phyloP scores from a whole-genome alignment of 1,140 invertebrate species.

The Rhysida immarginata region DNA sequence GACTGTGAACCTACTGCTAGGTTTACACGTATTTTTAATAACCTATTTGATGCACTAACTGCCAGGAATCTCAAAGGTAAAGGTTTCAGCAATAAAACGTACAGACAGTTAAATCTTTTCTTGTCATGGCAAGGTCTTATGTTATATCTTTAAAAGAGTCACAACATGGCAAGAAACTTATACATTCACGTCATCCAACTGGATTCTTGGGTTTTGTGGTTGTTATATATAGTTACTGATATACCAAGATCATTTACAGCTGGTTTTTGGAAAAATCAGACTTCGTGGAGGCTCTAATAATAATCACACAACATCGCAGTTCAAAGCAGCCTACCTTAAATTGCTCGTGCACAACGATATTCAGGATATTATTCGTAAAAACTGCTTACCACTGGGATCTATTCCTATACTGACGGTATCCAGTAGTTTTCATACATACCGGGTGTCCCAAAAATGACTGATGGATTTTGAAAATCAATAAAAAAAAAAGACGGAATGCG shows the following conservation, averaged over 20 bases:
- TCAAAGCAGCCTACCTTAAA: not conserved
- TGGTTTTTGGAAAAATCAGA: not conserved
- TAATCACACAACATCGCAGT: not conserved
- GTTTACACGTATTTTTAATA: not conserved
- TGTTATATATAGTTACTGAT: not conserved
- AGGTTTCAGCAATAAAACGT: not conserved
- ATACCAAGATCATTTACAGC: conserved; percentile 3
- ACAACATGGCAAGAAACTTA: not conserved
- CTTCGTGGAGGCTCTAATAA: not conserved
- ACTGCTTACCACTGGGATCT: not conserved
- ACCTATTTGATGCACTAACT: not conserved
- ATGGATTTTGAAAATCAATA: no score
- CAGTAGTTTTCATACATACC: no score
- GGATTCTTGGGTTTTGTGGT: not conserved
- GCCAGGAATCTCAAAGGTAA: not conserved
- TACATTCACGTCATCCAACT: not conserved
- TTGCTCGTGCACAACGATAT: not conserved
- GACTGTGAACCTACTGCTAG: not conserved
- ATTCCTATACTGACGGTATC: not conserved
- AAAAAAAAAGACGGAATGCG: no score
- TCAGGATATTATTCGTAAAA: not conserved
- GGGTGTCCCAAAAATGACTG: no score
- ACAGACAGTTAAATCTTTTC: not conserved
- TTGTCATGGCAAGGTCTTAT: not conserved
- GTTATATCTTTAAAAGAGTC: not conserved